Evolutionary conservation across 2,797 vertebrate species (phyloP), one percentile per base, ranked within the genome.

Genomic region (Falco novaeseelandiae): DNA sequence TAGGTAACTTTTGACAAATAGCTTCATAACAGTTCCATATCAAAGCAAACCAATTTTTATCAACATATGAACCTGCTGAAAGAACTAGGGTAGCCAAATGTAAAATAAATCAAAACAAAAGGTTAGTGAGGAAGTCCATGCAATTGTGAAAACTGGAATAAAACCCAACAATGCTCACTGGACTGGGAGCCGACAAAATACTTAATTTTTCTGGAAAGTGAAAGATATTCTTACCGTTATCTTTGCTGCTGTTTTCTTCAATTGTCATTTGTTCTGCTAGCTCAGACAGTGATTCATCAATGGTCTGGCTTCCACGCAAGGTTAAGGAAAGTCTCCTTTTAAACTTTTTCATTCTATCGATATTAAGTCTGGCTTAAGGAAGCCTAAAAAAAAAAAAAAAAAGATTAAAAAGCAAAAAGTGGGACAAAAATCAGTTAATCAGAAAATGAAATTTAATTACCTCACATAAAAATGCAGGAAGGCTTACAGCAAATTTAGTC

Each of bases 201-300:
- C 72, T 77, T 29, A 48, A 3, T 12, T 62, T 87, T 85, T 46
- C 32, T 54, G 65, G 5, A n/a, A 93, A 88, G 44, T 21, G 8
- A 89, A 86, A 88, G 79, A 40, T 48, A 55, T 9, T 84, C 97
- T 98, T 97, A 99, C 99, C 99, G 0, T 99, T 99, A 98, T 99
- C 99, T 97, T 99, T 99, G 96, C 99, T 99, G 98, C 99, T 99
- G 80, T 98, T 99, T 88, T 99, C 99, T 98, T 99, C 99, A 49
- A 99, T 99, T 88, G 99, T 99, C 99, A 99, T 99, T 98, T 99
- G 99, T 97, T 99, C 99, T 4, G 99, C 99, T 94, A 99, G 98
- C 96, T 99, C 99, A 10, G 99, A 99, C 69, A 99, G 98, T 0
- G 99, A 99, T 90, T 99, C 99, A 85, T 99, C 99, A 27, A 99